A percentile compares a stretch with the other conserved stretches of the same genome.
Evolutionary conservation across 2,888 invertebrate genomes (phyloP).

Genomic region (Chironomus riparius): DNA sequence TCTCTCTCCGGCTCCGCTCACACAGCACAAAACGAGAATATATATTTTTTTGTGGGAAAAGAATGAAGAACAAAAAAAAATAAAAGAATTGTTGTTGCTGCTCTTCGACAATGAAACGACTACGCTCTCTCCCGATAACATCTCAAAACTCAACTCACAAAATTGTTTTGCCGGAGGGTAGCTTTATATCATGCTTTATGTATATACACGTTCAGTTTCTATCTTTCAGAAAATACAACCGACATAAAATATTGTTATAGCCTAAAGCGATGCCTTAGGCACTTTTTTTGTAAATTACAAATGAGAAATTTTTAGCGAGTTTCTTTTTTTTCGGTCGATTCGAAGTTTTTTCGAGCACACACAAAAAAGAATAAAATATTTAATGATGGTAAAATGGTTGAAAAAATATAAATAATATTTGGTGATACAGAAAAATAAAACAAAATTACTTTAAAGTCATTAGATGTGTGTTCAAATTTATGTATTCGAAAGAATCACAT

Average conservation of each 20-base stretch:
- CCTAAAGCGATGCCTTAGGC: neutral
- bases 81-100: too few relatives aligned
- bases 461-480: neutral
- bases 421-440: neutral
- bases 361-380: neutral
- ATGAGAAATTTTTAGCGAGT: conserved; percentile 4
- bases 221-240: conserved; percentile 11
- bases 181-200: conserved; percentile 15
- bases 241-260: conserved; percentile 24
- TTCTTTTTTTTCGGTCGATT: neutral
- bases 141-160: conserved; percentile 10
- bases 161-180: neutral
- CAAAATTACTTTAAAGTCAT: neutral
- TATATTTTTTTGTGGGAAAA: neutral
- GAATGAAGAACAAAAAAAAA: neutral
- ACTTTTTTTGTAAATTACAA: conserved; percentile 2
- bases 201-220: conserved; percentile 1
- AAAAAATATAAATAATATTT: too few relatives aligned
- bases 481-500: too few relatives aligned
- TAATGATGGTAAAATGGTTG: neutral
- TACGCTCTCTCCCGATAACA: neutral
- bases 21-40: neutral
- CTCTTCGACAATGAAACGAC: neutral
- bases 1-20: neutral
- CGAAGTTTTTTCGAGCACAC: neutral